Conservation (phyloP, 2,797 vertebrate genomes). For the Poeciliopsis gracilis region DNA sequence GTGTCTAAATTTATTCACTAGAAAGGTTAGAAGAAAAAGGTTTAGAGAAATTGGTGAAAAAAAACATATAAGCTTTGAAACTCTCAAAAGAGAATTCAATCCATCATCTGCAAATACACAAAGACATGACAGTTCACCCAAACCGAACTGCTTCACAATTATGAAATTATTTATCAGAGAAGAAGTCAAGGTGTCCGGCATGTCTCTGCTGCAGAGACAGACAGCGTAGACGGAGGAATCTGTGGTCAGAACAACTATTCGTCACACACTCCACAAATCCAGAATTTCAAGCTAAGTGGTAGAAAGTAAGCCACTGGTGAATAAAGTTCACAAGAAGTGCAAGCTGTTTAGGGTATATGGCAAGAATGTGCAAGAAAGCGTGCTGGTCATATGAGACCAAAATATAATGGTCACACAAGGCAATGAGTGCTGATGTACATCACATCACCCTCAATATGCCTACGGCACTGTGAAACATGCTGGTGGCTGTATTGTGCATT, state of each 20-base stretch:
- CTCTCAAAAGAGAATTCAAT: background rate
- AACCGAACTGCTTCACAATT: background rate
- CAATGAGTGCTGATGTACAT: background rate
- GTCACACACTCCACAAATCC: background rate
- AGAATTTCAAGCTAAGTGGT: background rate
- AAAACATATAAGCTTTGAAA: background rate
- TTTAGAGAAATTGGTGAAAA: background rate
- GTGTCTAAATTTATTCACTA: background rate
- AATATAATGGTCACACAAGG: background rate
- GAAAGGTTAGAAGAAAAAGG: background rate
- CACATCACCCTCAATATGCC: background rate
- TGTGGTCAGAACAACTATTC: background rate
- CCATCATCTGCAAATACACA: background rate
- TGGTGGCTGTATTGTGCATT: background rate
- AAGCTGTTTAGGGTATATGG: background rate
- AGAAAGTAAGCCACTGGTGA: background rate
- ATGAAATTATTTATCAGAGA: background rate
- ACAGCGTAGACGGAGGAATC: background rate
- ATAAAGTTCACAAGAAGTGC: background rate
- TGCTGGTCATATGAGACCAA: background rate
- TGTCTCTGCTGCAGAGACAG: background rate
- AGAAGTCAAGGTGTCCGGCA: background rate
- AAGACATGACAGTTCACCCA: background rate
- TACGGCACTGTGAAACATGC: background rate
- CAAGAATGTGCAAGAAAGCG: background rate